Base-by-base conservation (phyloP, 2,113 vertebrate genomes). In the Melanocharis versteri region DNA sequence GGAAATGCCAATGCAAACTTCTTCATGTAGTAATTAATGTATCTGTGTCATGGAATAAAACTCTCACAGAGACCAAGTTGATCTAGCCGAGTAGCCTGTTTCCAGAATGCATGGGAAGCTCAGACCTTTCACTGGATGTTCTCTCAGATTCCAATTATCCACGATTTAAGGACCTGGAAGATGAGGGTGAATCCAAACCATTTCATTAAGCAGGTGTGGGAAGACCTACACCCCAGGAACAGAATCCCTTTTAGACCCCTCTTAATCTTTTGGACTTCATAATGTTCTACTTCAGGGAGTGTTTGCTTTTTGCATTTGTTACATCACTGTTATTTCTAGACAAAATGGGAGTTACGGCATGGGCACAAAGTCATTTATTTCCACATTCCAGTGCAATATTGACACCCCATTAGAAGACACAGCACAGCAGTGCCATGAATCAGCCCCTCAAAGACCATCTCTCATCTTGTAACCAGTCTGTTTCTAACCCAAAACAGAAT, bases 31-130 rank as follows among this genome's bases (percentile, higher is more conserved):
- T 39, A 58, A 71, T 28, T 81, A 21, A 58, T 37, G 65, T 33
- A 27, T 24, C n/a, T 40, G 6, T 39, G 33, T 48, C 30, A 58
- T 10, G 27, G 40, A 35, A 27, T 44, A 58, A 83, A 89, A 70
- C 8, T 9, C n/a, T 51, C 0, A 0, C 31, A 42, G 80, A 75
- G n/a, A 62, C 22, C 20, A 66, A 22, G 53, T 5, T 71, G 40
- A 64, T 28, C 10, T 35, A 40, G 23, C 15, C 14, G 53, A 47
- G 16, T 12, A 53, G 24, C n/a, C 39, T 27, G 13, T 68, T 87
- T 47, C 15, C 58, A 87, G 35, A 76, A 77, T 5, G 44, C 30
- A 26, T 2, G 3, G 26, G 44, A 23, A 68, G 24, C 56, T 69
- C 18, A 11, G 40, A 28, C 45, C 27, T 47, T 81, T 24, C 18